Conservation (phyloP, 2,113 vertebrate genomes). For the Peucedramus taeniatus region DNA sequence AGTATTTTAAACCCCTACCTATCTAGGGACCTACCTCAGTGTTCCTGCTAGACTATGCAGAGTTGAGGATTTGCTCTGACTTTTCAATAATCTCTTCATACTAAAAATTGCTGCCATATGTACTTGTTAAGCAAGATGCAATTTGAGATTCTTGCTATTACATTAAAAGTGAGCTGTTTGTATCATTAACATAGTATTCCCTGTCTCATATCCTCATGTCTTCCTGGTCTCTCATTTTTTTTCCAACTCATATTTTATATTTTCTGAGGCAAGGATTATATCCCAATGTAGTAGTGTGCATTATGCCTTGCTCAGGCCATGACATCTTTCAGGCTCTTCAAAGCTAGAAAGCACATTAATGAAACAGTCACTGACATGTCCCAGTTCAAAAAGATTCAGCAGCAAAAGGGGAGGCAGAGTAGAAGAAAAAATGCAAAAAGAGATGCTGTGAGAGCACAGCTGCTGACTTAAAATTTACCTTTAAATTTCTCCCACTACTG, state of each 20-base stretch:
- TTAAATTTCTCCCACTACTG: not conserved
- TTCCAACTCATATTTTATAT: not conserved
- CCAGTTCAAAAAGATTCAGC: not conserved
- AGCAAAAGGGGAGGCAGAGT: not conserved
- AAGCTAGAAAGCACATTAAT: not conserved
- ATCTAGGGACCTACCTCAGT: not conserved
- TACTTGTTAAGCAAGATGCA: not conserved
- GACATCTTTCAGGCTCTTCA: not conserved
- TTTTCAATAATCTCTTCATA: not conserved
- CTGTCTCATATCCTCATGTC: not conserved
- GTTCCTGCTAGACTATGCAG: not conserved
- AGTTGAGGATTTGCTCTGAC: not conserved
- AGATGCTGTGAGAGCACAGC: not conserved
- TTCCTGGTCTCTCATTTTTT: not conserved
- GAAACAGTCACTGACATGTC: not conserved
- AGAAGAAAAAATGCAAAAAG: not conserved
- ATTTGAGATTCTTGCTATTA: not conserved
- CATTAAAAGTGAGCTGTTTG: not conserved
- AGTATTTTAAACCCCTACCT: not conserved
- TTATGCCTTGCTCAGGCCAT: not conserved
- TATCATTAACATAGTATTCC: not conserved
- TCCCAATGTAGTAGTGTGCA: not conserved
- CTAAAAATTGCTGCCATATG: not conserved
- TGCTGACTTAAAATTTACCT: not conserved
- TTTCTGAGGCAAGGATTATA: not conserved